phyloP scores from a whole-genome alignment of 2,888 invertebrate genomes.

The Opisthograptis luteolata region DNA sequence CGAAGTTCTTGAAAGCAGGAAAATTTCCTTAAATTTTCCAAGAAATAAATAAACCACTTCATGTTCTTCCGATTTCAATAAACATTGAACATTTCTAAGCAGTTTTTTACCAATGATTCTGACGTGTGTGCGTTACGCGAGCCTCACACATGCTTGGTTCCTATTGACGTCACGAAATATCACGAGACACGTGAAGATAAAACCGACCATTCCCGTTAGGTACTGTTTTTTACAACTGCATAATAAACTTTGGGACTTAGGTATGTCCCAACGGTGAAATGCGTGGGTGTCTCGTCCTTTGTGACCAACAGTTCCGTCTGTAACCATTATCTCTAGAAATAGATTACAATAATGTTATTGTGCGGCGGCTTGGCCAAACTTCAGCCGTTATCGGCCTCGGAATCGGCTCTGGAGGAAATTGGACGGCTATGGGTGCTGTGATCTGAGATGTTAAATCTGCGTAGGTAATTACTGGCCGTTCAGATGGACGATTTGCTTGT shows the following conservation, averaged over 20 bases:
- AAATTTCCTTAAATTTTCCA: too few relatives aligned
- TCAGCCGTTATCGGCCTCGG: constrained; percentile 36
- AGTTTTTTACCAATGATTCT: too few relatives aligned
- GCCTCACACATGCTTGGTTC: not conserved
- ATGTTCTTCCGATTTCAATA: too few relatives aligned
- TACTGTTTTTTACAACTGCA: constrained; percentile 11
- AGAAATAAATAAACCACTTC: too few relatives aligned
- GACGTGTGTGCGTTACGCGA: too few relatives aligned
- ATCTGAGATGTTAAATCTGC: constrained; percentile 12
- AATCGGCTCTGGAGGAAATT: constrained; percentile 35
- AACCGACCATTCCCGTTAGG: not conserved
- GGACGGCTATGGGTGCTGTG: constrained; percentile 10
- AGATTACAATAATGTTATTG: constrained; percentile 38
- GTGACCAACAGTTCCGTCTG: constrained; percentile 20
- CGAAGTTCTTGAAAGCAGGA: too few relatives aligned
- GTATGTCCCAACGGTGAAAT: not conserved
- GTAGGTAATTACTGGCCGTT: constrained; percentile 15
- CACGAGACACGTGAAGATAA: constrained; percentile 1
- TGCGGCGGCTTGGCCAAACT: constrained; percentile 32
- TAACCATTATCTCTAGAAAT: constrained; percentile 32
- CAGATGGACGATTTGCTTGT: constrained; percentile 7
- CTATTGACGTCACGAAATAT: not conserved
- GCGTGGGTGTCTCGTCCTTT: constrained; percentile 16
- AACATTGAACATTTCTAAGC: too few relatives aligned
- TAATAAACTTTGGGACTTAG: constrained; percentile 12